Evolutionary conservation across 35 echinoderm and acorn worm species (phyloP), one percentile per base, ranked within the genome.

Genomic region (Acanthaster planci): DNA sequence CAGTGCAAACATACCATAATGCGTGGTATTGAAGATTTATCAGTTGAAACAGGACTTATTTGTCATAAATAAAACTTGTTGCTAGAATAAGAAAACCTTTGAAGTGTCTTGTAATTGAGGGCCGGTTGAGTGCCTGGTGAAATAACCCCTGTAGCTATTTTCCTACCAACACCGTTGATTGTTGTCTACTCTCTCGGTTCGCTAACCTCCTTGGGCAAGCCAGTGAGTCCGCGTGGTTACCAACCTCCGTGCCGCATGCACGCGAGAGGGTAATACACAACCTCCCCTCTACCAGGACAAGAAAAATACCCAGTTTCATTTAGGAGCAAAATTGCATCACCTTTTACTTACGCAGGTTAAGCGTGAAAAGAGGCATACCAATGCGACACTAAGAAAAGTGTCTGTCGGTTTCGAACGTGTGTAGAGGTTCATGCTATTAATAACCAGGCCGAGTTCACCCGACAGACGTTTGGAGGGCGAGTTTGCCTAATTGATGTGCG

Each of bases 101-200:
- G 14, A 72, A 72, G 64, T 72, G 64, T 26, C 64, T 30, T 72
- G 64, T 72, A 72, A 72, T 72, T 72, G 34, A 30, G 64, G 64
- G 26, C 64, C 27, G 64, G 64, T 72, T 72, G 64, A 72, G 64
- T 72, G 64, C 64, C 64, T 26, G 64, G 64, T 72, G 64, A 72
- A 72, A 72, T 72, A 72, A 34, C 23, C 64, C 64, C 64, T 34
- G 64, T 72, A 34, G 64, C 64, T 72, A 72, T 72, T 72, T 72
- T 72, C 34, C 64, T 72, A 31, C 64, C 8, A 27, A 30, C 34
- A 72, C 64, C 64, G 34, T 29, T 29, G 64, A 72, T 68, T 47
- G 32, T 68, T 68, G 18, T 27, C 34, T 34, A 14, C 14, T 72
- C 64, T 72, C 30, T 72, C 64, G 64, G 64, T 72, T 72, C 19